These are phyloP conservation scores for Aphyosemion australe DNA, from an alignment of 2,113 vertebrate genomes.

Conservation along the genomic window DNA sequence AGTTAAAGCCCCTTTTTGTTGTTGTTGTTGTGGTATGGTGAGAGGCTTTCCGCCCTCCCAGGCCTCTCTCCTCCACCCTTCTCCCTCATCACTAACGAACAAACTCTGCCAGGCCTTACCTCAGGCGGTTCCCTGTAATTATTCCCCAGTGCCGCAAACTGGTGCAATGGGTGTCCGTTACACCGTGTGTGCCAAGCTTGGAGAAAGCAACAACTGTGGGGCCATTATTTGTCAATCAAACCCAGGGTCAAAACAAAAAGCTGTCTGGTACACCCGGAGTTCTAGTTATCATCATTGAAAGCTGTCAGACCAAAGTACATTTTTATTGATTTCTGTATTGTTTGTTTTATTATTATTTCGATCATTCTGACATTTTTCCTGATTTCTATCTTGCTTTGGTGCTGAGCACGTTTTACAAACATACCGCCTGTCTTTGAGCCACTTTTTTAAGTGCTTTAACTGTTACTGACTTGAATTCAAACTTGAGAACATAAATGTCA, in stretches of 20 bases:
- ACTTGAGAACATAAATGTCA: too few species aligned
- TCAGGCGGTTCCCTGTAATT: slow-evolving; percentile 79
- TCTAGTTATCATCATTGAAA: slow-evolving; percentile 73
- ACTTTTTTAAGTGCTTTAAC: background rate
- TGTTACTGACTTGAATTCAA: background rate
- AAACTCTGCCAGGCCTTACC: slow-evolving; percentile 77
- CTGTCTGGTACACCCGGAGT: slow-evolving; percentile 67
- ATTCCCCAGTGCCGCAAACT: slow-evolving; percentile 78
- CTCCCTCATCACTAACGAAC: slow-evolving; percentile 74
- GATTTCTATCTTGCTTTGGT: slow-evolving; percentile 45
- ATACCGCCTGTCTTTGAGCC: slow-evolving; percentile 19
- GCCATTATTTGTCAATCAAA: slow-evolving; percentile 84
- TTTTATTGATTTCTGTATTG: slow-evolving; percentile 74
- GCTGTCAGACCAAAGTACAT: slow-evolving; percentile 74
- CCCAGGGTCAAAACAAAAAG: slow-evolving; percentile 72
- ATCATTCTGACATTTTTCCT: slow-evolving; percentile 54
- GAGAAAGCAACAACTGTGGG: slow-evolving; percentile 75
- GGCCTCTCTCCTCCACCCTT: slow-evolving; percentile 54
- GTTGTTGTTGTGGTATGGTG: slow-evolving; percentile 47
- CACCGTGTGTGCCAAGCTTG: slow-evolving; percentile 63
- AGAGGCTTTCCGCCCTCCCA: slow-evolving; percentile 54
- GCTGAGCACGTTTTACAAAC: slow-evolving; percentile 16
- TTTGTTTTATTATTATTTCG: slow-evolving; percentile 66
- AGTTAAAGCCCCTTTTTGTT: slow-evolving; percentile 15
- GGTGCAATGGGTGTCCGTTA: slow-evolving; percentile 78